Base-by-base conservation (phyloP, 1,140 invertebrate species). In the Apis laboriosa region DNA sequence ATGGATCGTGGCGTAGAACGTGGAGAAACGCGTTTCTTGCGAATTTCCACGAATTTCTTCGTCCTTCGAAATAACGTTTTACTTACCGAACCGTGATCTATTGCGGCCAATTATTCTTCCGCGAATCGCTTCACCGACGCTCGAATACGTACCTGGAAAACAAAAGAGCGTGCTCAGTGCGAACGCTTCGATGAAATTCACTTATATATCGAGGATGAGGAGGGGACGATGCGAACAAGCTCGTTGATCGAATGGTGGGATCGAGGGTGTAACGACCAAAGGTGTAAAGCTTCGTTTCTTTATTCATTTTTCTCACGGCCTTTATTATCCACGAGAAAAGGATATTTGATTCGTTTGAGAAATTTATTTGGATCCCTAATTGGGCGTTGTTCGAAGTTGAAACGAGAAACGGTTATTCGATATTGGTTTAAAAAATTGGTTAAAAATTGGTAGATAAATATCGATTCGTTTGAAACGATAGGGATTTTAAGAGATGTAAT, bases 131-230 rank as follows among this genome's bases (percentile, higher is more conserved):
- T 84, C 76, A 84, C 34, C 51, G 71, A 74, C 70, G 43, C 43
- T 24, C 24, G 11, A 63, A 34, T 82, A 87, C 86, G 83, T 87
- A 88, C 86, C 86, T 88, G 86, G 49, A 67, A 63, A 81, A 87
- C 63, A 64, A 71, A 84, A 84, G 79, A 9, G 34, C 77, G 76
- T 43, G 51, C 1, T 19, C 24, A 4, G 55, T 58, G 24, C 21
- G 17, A 60, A 19, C 19, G 4, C 49, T 9, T 43, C 34, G 24
- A 12, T 55, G 60, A 43, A 53, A 64, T 61, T 73, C 58, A 73
- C 73, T 64, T 53, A 73, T 53, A 73, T 72, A 64, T 80, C 21
- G 58, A 24, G 58, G 56, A 17, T 55, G 77, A 73, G 73, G 60
- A 63, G 61, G 12, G 12, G 21, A 0, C 1, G 34, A 28, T n/a